A percentile compares a stretch with the other conserved stretches of the same genome.
Evolutionary conservation across 2,113 vertebrate species (phyloP).

Genomic region (Dolichotis patagonum): DNA sequence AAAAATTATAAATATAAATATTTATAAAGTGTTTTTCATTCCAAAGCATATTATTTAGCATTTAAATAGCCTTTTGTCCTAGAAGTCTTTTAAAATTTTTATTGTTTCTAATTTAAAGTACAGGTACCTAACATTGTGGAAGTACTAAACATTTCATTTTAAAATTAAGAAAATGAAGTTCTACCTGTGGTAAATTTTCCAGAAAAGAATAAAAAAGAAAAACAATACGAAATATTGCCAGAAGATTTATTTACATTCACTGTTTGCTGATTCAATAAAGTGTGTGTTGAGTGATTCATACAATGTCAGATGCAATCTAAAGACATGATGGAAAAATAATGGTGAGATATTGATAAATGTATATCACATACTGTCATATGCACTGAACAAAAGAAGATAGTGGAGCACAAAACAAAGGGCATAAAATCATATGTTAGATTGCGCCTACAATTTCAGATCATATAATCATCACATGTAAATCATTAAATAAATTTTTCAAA

Average conservation of each 20-base stretch:
- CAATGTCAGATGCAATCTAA: not conserved
- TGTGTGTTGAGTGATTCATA: not conserved
- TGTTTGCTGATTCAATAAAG: slow-evolving; percentile 20
- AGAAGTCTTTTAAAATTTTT: slow-evolving; percentile 38
- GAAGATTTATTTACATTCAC: slow-evolving; percentile 18
- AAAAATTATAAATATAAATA: slow-evolving; percentile 54
- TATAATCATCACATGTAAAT: not conserved
- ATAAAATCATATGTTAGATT: not conserved
- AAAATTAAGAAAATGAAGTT: slow-evolving; percentile 23
- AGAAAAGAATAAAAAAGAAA: slow-evolving; percentile 38
- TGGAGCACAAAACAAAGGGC: not conserved
- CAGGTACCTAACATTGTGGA: not conserved
- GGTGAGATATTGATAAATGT: not conserved
- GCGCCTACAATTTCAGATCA: not conserved
- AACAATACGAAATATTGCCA: not conserved
- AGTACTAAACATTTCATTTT: slow-evolving; percentile 34
- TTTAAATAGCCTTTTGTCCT: slow-evolving; percentile 44
- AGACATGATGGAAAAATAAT: not conserved
- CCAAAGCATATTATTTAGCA: slow-evolving; percentile 47
- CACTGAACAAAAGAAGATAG: not conserved
- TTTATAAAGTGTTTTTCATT: slow-evolving; percentile 59
- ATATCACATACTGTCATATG: not conserved
- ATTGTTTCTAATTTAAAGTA: slow-evolving; percentile 55
- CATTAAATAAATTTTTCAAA: not conserved
- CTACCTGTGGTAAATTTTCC: slow-evolving; percentile 21